These are phyloP conservation scores for Drosophila sp. DNA, from an alignment of 1,140 invertebrate species.

Conservation along the genomic window DNA sequence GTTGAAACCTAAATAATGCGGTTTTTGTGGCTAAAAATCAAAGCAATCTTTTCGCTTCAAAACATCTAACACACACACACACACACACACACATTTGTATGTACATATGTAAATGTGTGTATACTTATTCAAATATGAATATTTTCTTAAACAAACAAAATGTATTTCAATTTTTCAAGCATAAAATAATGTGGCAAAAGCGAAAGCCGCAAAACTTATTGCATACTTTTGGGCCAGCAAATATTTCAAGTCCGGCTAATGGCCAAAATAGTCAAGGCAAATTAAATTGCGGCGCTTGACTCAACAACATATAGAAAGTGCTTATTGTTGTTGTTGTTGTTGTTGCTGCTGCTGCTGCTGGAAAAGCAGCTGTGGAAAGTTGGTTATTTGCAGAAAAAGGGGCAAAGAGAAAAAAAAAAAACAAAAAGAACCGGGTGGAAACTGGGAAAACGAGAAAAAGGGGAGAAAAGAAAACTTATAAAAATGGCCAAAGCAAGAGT, in stretches of 20 bases:
- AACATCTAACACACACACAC: neutral
- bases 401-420: neutral
- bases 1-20: slow-evolving; percentile 70
- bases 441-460: too few relatives aligned
- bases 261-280: slow-evolving; percentile 59
- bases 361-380: neutral
- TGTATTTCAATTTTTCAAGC: slow-evolving; percentile 60
- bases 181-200: slow-evolving; percentile 58
- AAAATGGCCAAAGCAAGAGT: slow-evolving; percentile 10
- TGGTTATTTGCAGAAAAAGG: neutral
- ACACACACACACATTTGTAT: slow-evolving; percentile 1
- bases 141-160: slow-evolving; percentile 50
- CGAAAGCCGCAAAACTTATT: slow-evolving; percentile 57
- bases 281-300: slow-evolving; percentile 61
- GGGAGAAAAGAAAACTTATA: neutral
- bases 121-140: slow-evolving; percentile 8
- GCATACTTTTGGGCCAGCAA: slow-evolving; percentile 22
- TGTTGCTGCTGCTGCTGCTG: neutral
- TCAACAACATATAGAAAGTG: slow-evolving; percentile 32
- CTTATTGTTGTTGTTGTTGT: neutral
- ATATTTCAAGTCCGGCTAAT: slow-evolving; percentile 17
- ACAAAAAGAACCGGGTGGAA: neutral
- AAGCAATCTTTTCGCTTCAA: slow-evolving; percentile 47
- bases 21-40: slow-evolving; percentile 64
- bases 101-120: neutral